phyloP scores from a whole-genome alignment of 2,113 vertebrate genomes.

The Chaenogobius annularis region DNA sequence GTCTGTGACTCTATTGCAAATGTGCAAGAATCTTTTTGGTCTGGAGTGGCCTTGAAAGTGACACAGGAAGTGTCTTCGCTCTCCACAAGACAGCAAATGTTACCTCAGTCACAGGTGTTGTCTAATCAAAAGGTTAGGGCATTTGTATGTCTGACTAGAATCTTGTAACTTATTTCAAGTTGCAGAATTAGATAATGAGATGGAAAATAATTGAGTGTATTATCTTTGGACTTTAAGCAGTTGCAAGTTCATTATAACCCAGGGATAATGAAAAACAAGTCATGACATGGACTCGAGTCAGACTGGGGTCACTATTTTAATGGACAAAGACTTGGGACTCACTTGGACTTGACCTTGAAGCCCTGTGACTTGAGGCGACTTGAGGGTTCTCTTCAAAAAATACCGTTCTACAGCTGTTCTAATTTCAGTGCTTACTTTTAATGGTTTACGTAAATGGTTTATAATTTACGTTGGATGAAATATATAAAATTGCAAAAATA shows the following conservation, averaged over 20 bases:
- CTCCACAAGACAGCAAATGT: conserved; percentile 15
- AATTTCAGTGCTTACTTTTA: too few relatives aligned
- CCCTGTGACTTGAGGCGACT: too few relatives aligned
- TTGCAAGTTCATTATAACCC: background rate
- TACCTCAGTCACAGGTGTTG: conserved; percentile 45
- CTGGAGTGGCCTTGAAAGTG: background rate
- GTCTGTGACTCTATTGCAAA: background rate
- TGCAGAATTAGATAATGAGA: background rate
- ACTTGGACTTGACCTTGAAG: too few relatives aligned
- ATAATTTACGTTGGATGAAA: too few relatives aligned
- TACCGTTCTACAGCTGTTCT: too few relatives aligned
- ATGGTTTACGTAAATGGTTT: too few relatives aligned
- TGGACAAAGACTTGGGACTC: too few relatives aligned
- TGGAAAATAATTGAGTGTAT: too few relatives aligned
- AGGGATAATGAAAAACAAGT: background rate
- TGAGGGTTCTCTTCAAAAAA: too few relatives aligned
- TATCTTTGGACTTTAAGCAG: background rate
- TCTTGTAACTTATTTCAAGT: background rate
- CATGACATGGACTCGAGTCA: too few relatives aligned
- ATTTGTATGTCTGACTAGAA: background rate
- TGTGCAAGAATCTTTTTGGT: background rate
- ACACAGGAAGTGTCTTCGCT: background rate
- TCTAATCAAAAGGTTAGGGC: background rate
- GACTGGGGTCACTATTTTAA: too few relatives aligned
- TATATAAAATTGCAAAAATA: too few relatives aligned